Conservation (phyloP, 35 echinoderm and acorn worm species). For the Hemicentrotus pulcherrimus region DNA sequence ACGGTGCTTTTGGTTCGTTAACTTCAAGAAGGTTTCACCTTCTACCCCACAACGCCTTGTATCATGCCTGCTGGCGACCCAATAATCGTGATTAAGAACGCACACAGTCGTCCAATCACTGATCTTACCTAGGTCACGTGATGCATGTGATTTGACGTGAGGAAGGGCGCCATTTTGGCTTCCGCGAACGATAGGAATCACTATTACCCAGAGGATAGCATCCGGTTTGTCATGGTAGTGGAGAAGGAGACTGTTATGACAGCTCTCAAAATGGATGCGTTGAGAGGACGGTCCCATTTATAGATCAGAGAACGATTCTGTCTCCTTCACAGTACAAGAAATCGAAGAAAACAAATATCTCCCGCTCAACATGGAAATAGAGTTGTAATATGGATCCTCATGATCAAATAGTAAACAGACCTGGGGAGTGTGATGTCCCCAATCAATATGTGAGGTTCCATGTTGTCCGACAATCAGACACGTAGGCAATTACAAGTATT, state of each 20-base stretch:
- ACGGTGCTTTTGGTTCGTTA: neutral
- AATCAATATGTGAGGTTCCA: neutral
- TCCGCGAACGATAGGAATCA: neutral
- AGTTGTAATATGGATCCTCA: neutral
- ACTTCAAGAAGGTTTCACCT: neutral
- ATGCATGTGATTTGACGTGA: neutral
- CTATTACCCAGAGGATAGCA: neutral
- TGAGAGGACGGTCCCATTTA: neutral
- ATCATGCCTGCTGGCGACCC: neutral
- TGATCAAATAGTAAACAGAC: neutral
- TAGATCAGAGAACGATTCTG: neutral
- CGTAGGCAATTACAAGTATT: neutral
- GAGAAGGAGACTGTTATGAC: neutral
- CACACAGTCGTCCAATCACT: neutral
- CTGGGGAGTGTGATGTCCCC: neutral
- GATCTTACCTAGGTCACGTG: neutral
- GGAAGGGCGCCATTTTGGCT: neutral
- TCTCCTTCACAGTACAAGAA: neutral
- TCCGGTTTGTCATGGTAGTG: neutral
- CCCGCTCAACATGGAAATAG: neutral
- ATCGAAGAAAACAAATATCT: neutral
- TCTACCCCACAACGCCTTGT: neutral
- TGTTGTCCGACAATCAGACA: neutral
- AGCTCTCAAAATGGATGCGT: neutral
- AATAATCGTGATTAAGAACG: neutral